A percentile compares a stretch with the other conserved stretches of the same genome.
Evolutionary conservation across 1,140 invertebrate genomes (phyloP).

Genomic region (Cataglyphis hispanica): DNA sequence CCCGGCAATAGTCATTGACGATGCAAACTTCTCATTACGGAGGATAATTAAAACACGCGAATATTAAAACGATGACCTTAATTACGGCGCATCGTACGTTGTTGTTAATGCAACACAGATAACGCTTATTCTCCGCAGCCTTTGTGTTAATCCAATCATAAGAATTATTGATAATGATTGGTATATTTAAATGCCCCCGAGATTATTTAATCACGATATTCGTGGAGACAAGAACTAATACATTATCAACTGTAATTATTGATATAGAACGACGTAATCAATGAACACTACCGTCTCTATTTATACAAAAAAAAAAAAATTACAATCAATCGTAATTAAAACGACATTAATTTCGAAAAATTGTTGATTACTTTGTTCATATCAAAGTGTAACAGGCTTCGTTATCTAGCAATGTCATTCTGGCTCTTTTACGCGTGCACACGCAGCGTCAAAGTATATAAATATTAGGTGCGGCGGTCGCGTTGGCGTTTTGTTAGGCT

Average conservation of each 20-base stretch:
- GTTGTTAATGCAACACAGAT: constrained; percentile 24
- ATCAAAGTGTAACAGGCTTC: not conserved
- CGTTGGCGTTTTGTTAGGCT: not conserved
- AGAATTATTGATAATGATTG: constrained; percentile 58
- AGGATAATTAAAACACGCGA: constrained; percentile 51
- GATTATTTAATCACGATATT: constrained; percentile 52
- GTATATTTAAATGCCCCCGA: constrained; percentile 44
- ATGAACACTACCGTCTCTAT: not conserved
- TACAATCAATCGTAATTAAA: not conserved
- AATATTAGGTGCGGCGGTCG: constrained; percentile 8
- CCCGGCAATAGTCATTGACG: constrained; percentile 41
- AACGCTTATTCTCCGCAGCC: not conserved
- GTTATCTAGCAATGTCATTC: not conserved
- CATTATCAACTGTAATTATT: constrained; percentile 48
- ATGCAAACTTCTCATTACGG: constrained; percentile 51
- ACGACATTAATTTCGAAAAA: constrained; percentile 3
- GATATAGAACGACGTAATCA: constrained; percentile 9
- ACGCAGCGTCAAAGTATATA: constrained; percentile 13
- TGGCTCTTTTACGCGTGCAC: not conserved
- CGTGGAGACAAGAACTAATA: constrained; percentile 11
- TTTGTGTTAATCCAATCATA: constrained; percentile 42
- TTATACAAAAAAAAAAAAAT: not conserved
- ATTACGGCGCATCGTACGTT: constrained; percentile 26
- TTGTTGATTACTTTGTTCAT: not conserved
- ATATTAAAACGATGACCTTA: constrained; percentile 59